Conservation (phyloP, 2,797 vertebrate genomes). For the Pipistrellus pygmaeus region DNA sequence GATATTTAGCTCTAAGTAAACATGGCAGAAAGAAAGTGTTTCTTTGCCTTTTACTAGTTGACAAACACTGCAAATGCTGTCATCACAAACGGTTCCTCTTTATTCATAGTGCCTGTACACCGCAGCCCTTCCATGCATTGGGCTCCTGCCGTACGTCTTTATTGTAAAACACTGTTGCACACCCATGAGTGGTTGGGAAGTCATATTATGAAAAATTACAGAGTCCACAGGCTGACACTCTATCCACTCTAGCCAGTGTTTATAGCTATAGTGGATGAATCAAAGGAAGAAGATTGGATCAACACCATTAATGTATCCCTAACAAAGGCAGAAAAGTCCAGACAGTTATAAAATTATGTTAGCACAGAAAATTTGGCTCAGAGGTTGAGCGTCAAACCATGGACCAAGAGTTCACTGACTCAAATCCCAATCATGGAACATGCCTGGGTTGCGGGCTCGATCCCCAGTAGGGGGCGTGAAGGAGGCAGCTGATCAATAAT, state of each 20-base stretch:
- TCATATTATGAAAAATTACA: neutral
- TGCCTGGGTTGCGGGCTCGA: no score
- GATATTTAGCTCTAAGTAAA: conserved; percentile 98
- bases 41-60: conserved; percentile 97
- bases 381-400: no score
- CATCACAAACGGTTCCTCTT: conserved; percentile 99
- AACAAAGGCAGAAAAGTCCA: neutral
- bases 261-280: neutral
- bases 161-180: neutral
- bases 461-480: no score
- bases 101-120: conserved; percentile 90
- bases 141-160: neutral
- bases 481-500: no score
- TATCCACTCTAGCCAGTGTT: neutral
- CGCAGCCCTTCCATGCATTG: accelerated
- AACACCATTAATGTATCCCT: neutral
- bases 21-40: conserved; percentile 97
- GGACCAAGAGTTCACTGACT: no score
- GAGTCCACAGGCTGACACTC: no score
- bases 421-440: no score
- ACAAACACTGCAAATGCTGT: conserved; percentile 97
- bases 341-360: neutral
- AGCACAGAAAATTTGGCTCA: neutral
- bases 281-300: neutral
- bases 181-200: neutral